These are phyloP conservation scores for Ricordea florida DNA, from an alignment of 92 coral and sea anemone genomes.

Conservation along the genomic window DNA sequence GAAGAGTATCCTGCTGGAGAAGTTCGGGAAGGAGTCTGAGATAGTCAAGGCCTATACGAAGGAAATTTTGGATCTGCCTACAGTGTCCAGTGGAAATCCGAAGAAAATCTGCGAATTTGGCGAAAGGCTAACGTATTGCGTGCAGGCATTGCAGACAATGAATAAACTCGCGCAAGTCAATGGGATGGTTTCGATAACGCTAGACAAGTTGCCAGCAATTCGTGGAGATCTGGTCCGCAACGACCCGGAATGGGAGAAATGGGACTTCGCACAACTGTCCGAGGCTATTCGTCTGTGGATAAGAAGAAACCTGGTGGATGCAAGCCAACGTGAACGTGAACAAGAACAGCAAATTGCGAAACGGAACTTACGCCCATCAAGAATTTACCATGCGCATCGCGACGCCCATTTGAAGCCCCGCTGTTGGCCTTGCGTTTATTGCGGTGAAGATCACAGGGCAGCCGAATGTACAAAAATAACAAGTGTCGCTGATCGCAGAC, in stretches of 20 bases:
- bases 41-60: slow-evolving; percentile 40
- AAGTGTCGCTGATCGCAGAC: slow-evolving; percentile 1
- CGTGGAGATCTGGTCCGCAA: slow-evolving; percentile 49
- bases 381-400: background rate
- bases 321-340: background rate
- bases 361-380: background rate
- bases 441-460: slow-evolving; percentile 7
- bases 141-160: slow-evolving; percentile 49
- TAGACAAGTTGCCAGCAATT: slow-evolving; percentile 56
- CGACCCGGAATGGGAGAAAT: slow-evolving; percentile 46
- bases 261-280: slow-evolving; percentile 30
- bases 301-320: slow-evolving; percentile 32
- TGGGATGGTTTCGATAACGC: slow-evolving; percentile 50
- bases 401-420: background rate
- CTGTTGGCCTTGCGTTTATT: slow-evolving; percentile 4
- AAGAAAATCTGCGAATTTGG: slow-evolving; percentile 31
- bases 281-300: slow-evolving; percentile 48
- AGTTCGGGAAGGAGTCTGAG: slow-evolving; percentile 37
- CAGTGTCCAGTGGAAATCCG: slow-evolving; percentile 7
- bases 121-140: slow-evolving; percentile 35
- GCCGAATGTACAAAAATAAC: background rate
- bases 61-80: slow-evolving; percentile 45
- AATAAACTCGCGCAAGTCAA: slow-evolving; percentile 36
- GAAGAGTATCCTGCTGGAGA: slow-evolving; percentile 28
- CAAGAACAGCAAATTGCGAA: slow-evolving; percentile 8